Base-by-base conservation (phyloP, 2,888 invertebrate genomes). In the Eristalinus aeneus region DNA sequence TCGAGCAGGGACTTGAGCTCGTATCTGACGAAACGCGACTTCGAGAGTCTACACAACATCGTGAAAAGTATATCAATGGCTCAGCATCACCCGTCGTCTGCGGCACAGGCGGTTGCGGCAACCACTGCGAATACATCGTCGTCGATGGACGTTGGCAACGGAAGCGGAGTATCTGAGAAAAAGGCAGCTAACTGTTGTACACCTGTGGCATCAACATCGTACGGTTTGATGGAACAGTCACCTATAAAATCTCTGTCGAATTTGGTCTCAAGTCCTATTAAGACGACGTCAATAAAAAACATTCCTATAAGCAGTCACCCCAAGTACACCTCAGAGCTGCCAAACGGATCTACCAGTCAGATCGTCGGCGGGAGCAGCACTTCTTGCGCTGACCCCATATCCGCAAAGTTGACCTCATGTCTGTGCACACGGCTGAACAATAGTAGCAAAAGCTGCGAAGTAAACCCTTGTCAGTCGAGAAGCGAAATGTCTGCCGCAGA, bases 231-330 rank as follows among this genome's bases (percentile, higher is more conserved):
- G 74, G 92, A 92, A 88, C 94, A 94, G 89, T 94, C 94, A 67
- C 94, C 95, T 67, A 94, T 95, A 31, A 94, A 94, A 90, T 95
- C 95, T 75, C 91, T 95, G 83, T 95, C 95, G 68, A 94, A 95
- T 91, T 93, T 95, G 89, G 94, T 95, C 79, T 94, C 94, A 89
- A 94, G 93, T 93, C 94, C 93, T 89, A 91, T 89, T 11, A 93
- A 92, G 88, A 91, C 92, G 56, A 90, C 92, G 68, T 88, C 91
- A 86, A 90, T 92, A 82, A 90, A 91, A 88, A 90, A 90, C 90
- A 90, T 92, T 90, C 90, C 90, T 81, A 86, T 80, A 72, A 79
- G 78, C 60, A 88, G 72, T 83, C 77, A 78, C 56, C 73, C 73
- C 39, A 86, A 86, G 65, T 78, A 71, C 74, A 74, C 61, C 46